Evolutionary conservation across 2,888 invertebrate genomes (phyloP).

Genomic region (Parasteatoda lunata): DNA sequence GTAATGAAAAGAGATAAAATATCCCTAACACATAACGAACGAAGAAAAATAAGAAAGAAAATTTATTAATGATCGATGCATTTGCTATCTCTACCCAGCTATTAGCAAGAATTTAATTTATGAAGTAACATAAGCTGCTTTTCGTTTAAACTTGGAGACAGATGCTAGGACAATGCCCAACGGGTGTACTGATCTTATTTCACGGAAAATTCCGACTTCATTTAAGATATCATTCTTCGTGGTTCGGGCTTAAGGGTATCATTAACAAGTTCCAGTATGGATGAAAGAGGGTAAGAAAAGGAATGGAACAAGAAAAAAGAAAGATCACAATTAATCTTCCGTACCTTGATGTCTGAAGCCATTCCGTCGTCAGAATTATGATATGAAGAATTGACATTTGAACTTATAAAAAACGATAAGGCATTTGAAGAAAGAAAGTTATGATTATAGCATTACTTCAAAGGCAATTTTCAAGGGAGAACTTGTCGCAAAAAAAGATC

Average conservation of each 20-base stretch:
- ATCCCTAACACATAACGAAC: neutral
- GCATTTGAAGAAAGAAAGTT: constrained; percentile 1
- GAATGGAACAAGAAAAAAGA: neutral
- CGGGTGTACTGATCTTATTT: constrained; percentile 34
- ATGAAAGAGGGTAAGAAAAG: constrained; percentile 1
- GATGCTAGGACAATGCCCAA: constrained; percentile 27
- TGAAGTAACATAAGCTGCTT: constrained; percentile 23
- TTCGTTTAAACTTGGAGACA: constrained; percentile 22
- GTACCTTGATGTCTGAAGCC: neutral
- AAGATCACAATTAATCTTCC: neutral
- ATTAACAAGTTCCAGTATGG: constrained; percentile 34
- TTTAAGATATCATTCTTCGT: constrained; percentile 31
- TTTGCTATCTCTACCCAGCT: constrained; percentile 33
- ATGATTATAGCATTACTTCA: constrained; percentile 8
- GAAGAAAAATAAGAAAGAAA: neutral
- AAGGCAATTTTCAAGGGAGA: neutral
- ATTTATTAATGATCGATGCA: constrained; percentile 57
- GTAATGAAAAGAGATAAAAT: neutral
- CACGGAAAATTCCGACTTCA: constrained; percentile 13
- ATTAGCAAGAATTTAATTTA: constrained; percentile 61
- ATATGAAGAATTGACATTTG: constrained; percentile 16
- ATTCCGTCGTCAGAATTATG: constrained; percentile 9
- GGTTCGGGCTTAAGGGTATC: constrained; percentile 32
- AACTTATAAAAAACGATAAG: constrained; percentile 11
- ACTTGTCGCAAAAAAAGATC: constrained; percentile 10